A percentile compares a stretch with the other conserved stretches of the same genome.
Conservation (phyloP, 2,113 vertebrate species). For the Megaceryle maxima region DNA sequence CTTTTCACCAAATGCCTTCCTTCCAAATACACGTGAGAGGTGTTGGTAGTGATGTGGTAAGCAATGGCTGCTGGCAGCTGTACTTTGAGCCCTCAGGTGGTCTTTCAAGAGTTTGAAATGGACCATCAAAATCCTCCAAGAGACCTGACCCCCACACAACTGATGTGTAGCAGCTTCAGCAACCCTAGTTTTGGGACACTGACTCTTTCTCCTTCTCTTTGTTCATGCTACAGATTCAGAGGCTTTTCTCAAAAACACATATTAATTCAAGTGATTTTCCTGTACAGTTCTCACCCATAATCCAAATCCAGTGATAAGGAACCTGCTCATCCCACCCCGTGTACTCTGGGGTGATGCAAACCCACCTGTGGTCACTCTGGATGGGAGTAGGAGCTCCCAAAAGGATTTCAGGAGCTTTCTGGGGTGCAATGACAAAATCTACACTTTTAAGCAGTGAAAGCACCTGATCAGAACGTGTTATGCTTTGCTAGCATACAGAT, state of each 20-base stretch:
- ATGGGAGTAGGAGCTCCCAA: fast-evolving
- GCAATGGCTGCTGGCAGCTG: not conserved
- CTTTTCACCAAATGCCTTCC: not conserved
- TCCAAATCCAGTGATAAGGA: not conserved
- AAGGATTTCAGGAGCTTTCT: not conserved
- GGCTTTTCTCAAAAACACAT: not conserved
- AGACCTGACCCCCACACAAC: not conserved
- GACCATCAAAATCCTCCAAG: not conserved
- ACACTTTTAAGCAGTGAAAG: not conserved
- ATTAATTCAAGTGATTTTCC: not conserved
- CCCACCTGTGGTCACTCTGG: fast-evolving
- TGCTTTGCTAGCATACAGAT: not conserved
- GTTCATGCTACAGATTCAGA: not conserved
- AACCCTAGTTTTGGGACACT: not conserved
- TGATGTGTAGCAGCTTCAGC: not conserved
- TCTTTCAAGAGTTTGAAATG: not conserved
- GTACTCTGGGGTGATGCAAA: not conserved
- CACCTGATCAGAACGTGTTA: not conserved
- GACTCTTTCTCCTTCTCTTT: not conserved
- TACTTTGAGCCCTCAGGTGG: not conserved
- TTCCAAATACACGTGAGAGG: fast-evolving
- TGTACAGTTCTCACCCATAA: not conserved
- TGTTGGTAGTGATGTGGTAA: not conserved
- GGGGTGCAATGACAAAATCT: not conserved
- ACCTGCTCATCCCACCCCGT: fast-evolving